Base-by-base conservation (phyloP, 2,113 vertebrate genomes). In the Megaptera novaeangliae region DNA sequence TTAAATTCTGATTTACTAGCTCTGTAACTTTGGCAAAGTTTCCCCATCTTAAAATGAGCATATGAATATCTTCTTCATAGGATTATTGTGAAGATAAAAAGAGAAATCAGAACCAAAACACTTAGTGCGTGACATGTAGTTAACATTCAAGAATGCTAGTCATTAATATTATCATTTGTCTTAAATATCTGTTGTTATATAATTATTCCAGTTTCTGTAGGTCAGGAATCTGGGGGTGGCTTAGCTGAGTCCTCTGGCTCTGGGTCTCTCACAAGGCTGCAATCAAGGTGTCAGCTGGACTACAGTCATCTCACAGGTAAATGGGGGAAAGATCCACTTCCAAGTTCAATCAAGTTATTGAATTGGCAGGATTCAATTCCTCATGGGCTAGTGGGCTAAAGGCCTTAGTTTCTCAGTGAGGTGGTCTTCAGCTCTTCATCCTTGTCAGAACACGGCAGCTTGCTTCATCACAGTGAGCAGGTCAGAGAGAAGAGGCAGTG, bases 191-290 rank as follows among this genome's bases (percentile, higher is more conserved):
- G 31, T 14, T 46, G 34, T 36, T 90, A 64, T 74, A 5, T 18
- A 78, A 91, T 83, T 72, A 81, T 39, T 80, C 69, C 41, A 87
- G 68, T 91, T 96, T 95, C 88, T 94, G n/a, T 49, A 55, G 55
- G 88, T 91, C 74, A 95, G 84, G 80, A 78, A 25, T 52, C 7
- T 68, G 57, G 23, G 57, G 12, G 66, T 66, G 88, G 75, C 78
- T 83, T 86, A 49, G 46, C 39, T 83, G 15, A 21, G 25, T 78
- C 14, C n/a, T 69, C 57, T 46, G 57, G 87, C 66, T 81, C 66
- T 75, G 64, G 49, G 3, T 85, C 64, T 68, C 59, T 41, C 78
- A 27, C 9, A 72, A 69, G 39, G 20, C 64, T 63, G 10, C 9
- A 85, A 46, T 63, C 57, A 61, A 74, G 23, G 13, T 88, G 39